phyloP scores from a whole-genome alignment of 2,797 vertebrate genomes.

The Microctenopoma stevenorrisi region DNA sequence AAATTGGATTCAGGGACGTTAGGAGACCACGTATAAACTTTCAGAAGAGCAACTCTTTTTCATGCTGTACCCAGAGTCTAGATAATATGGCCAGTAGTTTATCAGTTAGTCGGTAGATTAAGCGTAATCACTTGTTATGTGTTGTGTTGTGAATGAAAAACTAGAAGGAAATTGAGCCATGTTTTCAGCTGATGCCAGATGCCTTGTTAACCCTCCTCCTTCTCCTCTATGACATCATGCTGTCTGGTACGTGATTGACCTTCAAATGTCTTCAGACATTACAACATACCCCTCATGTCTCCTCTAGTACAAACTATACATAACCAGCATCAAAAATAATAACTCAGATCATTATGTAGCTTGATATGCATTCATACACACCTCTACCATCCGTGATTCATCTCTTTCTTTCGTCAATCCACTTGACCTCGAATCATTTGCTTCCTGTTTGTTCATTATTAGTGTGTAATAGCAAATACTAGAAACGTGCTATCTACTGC shows the following conservation, averaged over 20 bases:
- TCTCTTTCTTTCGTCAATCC: background rate
- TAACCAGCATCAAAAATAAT: slow-evolving; percentile 7
- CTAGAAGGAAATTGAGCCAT: background rate
- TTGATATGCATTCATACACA: too few relatives aligned
- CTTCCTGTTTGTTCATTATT: too few relatives aligned
- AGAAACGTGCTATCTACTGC: background rate
- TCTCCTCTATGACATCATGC: slow-evolving; percentile 58
- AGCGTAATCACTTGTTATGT: background rate
- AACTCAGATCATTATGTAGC: background rate
- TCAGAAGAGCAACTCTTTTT: background rate
- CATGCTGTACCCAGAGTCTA: background rate
- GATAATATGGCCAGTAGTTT: slow-evolving; percentile 9
- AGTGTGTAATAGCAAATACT: too few relatives aligned
- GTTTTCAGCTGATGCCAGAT: slow-evolving; percentile 1
- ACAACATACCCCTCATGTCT: slow-evolving; percentile 40
- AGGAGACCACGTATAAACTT: slow-evolving; percentile 2
- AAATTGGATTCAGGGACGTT: slow-evolving; percentile 1
- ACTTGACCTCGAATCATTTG: background rate
- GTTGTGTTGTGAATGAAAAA: background rate
- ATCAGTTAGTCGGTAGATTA: slow-evolving; percentile 6
- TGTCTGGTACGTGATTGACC: slow-evolving; percentile 57
- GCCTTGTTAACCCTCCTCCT: slow-evolving; percentile 22
- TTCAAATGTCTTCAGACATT: slow-evolving; percentile 58
- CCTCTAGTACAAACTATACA: slow-evolving; percentile 2
- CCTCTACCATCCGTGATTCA: background rate